A percentile compares a stretch with the other conserved stretches of the same genome.
phyloP scores from a whole-genome alignment of 2,113 vertebrate genomes.

The Hypomesus transpacificus region DNA sequence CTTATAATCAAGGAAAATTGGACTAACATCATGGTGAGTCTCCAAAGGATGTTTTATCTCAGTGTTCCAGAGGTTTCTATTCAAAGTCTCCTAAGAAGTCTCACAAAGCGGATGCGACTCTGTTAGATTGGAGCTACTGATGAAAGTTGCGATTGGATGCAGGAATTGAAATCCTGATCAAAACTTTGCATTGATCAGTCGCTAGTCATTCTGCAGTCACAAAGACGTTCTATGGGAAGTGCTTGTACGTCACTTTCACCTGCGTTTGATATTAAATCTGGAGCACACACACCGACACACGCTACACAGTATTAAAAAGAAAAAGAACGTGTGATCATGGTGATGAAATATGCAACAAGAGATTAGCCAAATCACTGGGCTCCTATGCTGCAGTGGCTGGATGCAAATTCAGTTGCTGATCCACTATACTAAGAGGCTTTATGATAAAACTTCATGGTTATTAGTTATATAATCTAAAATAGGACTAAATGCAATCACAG shows the following conservation, averaged over 20 bases:
- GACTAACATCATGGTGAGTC: slow-evolving; percentile 69
- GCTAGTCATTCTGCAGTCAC: too few relatives aligned
- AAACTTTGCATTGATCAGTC: slow-evolving; percentile 4
- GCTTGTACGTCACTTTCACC: slow-evolving; percentile 41
- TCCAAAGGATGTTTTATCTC: slow-evolving; percentile 65
- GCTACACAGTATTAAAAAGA: slow-evolving; percentile 18
- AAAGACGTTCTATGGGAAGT: slow-evolving; percentile 17
- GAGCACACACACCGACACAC: slow-evolving; percentile 13
- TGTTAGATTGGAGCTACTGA: slow-evolving; percentile 66
- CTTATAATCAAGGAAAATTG: slow-evolving; percentile 74
- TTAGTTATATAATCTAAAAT: slow-evolving; percentile 76
- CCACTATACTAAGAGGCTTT: slow-evolving; percentile 77
- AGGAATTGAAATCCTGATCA: background rate
- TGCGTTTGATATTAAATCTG: slow-evolving; percentile 19
- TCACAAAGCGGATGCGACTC: slow-evolving; percentile 65
- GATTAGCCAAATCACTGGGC: slow-evolving; percentile 75
- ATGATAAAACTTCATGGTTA: slow-evolving; percentile 73
- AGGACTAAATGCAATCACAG: slow-evolving; percentile 69
- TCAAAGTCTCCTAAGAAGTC: slow-evolving; percentile 68
- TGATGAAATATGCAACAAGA: slow-evolving; percentile 74
- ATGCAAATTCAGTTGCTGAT: slow-evolving; percentile 76
- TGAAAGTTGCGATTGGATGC: slow-evolving; percentile 46
- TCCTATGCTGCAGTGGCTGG: slow-evolving; percentile 60
- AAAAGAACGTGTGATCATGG: slow-evolving; percentile 54
- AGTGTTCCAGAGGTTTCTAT: slow-evolving; percentile 67